Evolutionary conservation across 2,113 vertebrate species (phyloP).

Genomic region (Oceanites oceanicus): DNA sequence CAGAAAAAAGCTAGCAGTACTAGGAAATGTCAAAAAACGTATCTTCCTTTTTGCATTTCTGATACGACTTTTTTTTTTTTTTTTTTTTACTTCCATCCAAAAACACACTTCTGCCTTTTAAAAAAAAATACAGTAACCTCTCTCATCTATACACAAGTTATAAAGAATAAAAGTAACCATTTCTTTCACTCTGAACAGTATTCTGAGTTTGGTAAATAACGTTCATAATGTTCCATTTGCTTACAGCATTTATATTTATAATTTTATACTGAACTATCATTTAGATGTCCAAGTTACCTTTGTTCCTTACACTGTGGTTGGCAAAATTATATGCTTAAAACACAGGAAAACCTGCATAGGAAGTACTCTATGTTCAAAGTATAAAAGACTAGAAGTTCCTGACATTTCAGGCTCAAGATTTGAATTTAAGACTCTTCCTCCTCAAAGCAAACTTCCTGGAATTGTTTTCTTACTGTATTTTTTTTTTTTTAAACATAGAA

Average conservation of each 20-base stretch:
- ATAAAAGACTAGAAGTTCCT: not conserved
- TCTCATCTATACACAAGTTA: not conserved
- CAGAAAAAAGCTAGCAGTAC: not conserved
- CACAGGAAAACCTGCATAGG: not conserved
- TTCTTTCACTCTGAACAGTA: not conserved
- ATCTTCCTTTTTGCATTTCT: not conserved
- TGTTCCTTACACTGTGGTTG: not conserved
- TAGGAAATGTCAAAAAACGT: not conserved
- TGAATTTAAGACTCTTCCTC: not conserved
- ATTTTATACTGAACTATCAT: not conserved
- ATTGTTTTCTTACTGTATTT: not conserved
- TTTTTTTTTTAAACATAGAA: not conserved
- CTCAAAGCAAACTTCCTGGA: not conserved
- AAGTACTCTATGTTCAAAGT: not conserved
- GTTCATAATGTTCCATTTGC: not conserved
- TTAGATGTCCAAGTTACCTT: not conserved
- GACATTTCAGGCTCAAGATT: not conserved
- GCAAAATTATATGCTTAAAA: not conserved
- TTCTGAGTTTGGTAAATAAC: not conserved
- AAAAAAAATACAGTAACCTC: not conserved
- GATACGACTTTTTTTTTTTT: not conserved
- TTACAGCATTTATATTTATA: not conserved
- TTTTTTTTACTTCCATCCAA: not conserved
- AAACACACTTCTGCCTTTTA: not conserved
- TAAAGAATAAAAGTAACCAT: not conserved